Evolutionary conservation across 2,888 invertebrate genomes (phyloP), one percentile per base, ranked within the genome.

Genomic region (Ectropis crepuscularia): DNA sequence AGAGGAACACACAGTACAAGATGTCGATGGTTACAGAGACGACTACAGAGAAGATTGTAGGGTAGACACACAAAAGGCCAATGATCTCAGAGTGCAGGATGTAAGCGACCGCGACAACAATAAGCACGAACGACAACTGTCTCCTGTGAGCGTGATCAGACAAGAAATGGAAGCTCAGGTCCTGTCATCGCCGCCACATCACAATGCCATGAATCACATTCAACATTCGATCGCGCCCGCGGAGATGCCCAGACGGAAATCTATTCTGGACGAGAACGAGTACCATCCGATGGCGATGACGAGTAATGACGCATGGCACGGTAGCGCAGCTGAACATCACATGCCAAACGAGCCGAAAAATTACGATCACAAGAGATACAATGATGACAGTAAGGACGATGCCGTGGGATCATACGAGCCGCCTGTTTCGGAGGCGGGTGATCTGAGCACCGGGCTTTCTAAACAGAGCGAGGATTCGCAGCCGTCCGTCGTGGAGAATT

Each of bases 391-490:
- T 8, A 91, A 90, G 68, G 90, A 89, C 43, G 72, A 82, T 5
- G 65, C 74, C 6, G 82, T 80, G 41, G 73, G 81, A 9, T 85
- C 50, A 41, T 85, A 86, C 5, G 86, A 88, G 60, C 70, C 79
- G 6, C 85, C 90, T 5, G 67, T 79, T 2, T 88, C 88, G 9
- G 89, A 63, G 11, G 59, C 50, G 84, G 86, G 81, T 16, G 92
- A 92, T 28, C 16, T 28, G 16, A 28, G 16, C 74, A 85, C 93
- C 45, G 80, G 87, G 65, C 86, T 88, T 42, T 94, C 93, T 61
- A 94, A 92, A 79, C 88, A 88, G 73, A 90, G 92, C 75, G 91
- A 93, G 57, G 90, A 94, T 72, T 93, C 94, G 11, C 94, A 94
- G 63, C 83, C 88, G 9, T 90, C 90, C 5, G 87, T 88, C 7